A percentile compares a stretch with the other conserved stretches of the same genome.
phyloP scores from a whole-genome alignment of 92 coral and sea anemone genomes.

The Epizoanthus stellaris region DNA sequence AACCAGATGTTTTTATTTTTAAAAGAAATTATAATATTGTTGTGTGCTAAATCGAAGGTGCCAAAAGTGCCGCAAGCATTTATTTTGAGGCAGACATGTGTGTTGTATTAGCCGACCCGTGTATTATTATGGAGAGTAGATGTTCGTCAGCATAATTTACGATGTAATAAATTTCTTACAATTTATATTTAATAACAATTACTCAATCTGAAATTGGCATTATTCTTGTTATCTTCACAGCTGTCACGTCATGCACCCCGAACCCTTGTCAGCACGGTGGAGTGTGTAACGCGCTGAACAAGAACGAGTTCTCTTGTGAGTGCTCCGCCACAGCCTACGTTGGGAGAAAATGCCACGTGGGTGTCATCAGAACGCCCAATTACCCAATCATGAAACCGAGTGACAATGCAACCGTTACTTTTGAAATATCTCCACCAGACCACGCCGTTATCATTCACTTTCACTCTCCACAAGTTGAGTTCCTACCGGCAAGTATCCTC shows the following conservation, averaged over 20 bases:
- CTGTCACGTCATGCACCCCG: constrained; percentile 31
- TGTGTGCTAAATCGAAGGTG: too few species aligned
- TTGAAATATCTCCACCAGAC: constrained; percentile 55
- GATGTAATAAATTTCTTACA: too few species aligned
- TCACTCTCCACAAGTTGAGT: constrained; percentile 30
- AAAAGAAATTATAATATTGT: too few species aligned
- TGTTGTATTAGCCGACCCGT: too few species aligned
- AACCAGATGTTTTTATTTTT: too few species aligned
- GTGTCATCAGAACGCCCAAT: constrained; percentile 33
- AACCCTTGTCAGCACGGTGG: constrained; percentile 52
- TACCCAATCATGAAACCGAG: constrained; percentile 49
- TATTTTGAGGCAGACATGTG: too few species aligned
- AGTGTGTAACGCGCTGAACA: constrained; percentile 1
- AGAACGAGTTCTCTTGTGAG: constrained; percentile 36
- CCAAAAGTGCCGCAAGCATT: too few species aligned
- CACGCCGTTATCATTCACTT: constrained; percentile 44
- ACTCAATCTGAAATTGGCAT: too few species aligned
- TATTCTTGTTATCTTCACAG: not conserved
- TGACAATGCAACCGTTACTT: constrained; percentile 31
- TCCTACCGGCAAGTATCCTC: constrained; percentile 34
- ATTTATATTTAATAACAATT: too few species aligned
- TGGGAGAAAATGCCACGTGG: constrained; percentile 37
- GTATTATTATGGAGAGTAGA: too few species aligned
- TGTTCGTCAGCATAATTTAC: too few species aligned
- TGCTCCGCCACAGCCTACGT: constrained; percentile 34